Evolutionary conservation across 2,113 vertebrate species (phyloP), one percentile per base, ranked within the genome.

Genomic region (Sorex fumeus): DNA sequence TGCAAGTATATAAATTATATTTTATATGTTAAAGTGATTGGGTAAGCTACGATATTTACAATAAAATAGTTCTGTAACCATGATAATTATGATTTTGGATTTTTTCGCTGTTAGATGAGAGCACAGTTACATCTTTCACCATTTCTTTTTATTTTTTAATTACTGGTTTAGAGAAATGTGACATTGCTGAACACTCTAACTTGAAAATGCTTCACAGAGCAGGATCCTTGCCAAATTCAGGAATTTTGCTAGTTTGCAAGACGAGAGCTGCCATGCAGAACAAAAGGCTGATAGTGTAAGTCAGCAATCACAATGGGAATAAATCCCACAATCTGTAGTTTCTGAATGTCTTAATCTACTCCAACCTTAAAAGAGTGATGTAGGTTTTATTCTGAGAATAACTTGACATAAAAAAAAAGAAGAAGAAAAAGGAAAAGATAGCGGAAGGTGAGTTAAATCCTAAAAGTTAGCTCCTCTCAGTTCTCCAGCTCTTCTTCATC

Each of bases 161-260:
- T 87, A 76, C 25, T 87, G 77, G 25, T 27, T 86, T 94, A 62
- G 53, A 70, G 69, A 94, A 92, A 92, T 71, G 62, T 88, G 91
- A 88, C 62, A 84, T 43, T 91, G 88, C 53, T 91, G 86, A 95
- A 94, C 93, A n/a, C 36, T 30, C 32, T 74, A 91, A 92, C 77
- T 89, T 93, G 84, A 84, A 96, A 94, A 92, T 93, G 94, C 72
- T 81, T 78, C 89, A 82, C 53, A 89, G 71, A 94, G 86, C 72
- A 95, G 91, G 91, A 88, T 92, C 57, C 72, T 93, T 95, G 91
- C 84, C 88, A 97, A 95, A 96, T 78, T 74, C 76, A 93, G 28
- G 83, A 60, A 69, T 93, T 69, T 92, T 92, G 86, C 76, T 96
- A 91, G 91, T 93, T 91, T 94, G 62, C 76, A 92, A 95, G 87